phyloP scores from a whole-genome alignment of 1,140 invertebrate species.

The Dreissena polymorpha region DNA sequence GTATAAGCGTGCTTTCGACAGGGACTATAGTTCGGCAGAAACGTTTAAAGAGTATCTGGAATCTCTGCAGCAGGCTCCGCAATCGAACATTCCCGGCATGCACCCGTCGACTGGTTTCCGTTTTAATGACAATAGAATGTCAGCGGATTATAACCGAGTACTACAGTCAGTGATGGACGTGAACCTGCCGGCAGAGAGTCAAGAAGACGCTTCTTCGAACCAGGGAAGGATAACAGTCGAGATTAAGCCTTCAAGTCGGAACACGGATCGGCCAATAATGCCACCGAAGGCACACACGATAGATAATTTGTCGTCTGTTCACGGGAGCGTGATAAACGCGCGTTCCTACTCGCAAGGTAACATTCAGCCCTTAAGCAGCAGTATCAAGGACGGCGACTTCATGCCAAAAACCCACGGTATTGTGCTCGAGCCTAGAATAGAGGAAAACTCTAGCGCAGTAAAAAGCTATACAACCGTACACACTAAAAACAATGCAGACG shows the following conservation, averaged over 20 bases:
- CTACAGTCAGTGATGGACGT: conserved; percentile 41
- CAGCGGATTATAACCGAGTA: conserved; percentile 30
- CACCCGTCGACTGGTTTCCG: conserved; percentile 1
- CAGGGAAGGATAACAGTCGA: conserved; percentile 24
- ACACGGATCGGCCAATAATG: neutral
- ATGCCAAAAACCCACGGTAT: conserved; percentile 21
- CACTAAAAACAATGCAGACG: too few species aligned
- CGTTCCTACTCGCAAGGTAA: conserved; percentile 25
- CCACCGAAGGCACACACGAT: conserved; percentile 7
- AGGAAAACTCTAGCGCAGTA: too few species aligned
- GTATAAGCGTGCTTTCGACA: conserved; percentile 27
- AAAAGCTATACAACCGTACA: too few species aligned
- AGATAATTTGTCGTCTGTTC: conserved; percentile 46
- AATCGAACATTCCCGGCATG: conserved; percentile 21
- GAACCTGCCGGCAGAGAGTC: conserved; percentile 17
- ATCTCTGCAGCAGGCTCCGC: conserved; percentile 28
- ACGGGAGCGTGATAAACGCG: conserved; percentile 28
- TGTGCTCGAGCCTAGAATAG: neutral
- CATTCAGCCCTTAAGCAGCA: conserved; percentile 19
- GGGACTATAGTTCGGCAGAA: conserved; percentile 50
- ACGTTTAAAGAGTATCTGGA: conserved; percentile 47
- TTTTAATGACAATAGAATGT: neutral
- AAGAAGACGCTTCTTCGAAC: neutral
- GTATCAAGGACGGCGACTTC: conserved; percentile 11
- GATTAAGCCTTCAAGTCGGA: conserved; percentile 12